phyloP scores from a whole-genome alignment of 1,140 invertebrate species.

The Drosophila serrata region DNA sequence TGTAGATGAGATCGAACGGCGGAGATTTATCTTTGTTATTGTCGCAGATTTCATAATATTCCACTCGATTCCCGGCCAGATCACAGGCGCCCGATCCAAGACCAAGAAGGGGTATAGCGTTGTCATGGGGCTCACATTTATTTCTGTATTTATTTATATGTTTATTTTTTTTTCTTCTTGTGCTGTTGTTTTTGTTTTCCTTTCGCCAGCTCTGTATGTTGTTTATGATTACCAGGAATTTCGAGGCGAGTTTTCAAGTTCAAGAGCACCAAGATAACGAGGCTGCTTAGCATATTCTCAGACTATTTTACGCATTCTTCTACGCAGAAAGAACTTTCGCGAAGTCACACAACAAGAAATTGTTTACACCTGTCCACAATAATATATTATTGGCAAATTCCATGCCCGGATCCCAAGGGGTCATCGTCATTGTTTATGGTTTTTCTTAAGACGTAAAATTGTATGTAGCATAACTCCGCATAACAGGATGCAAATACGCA shows the following conservation, averaged over 20 bases:
- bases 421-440: not conserved
- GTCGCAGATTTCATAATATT: conserved; percentile 72
- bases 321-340: conserved; percentile 64
- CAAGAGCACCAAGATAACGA: conserved; percentile 56
- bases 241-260: conserved; percentile 67
- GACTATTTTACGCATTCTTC: conserved; percentile 45
- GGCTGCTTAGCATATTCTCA: conserved; percentile 43
- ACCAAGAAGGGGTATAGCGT: conserved; percentile 11
- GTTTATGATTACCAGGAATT: conserved; percentile 70
- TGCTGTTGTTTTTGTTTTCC: conserved; percentile 37
- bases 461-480: not conserved
- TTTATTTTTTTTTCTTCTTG: conserved; percentile 31
- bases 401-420: not conserved
- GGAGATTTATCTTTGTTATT: conserved; percentile 76
- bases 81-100: conserved; percentile 15
- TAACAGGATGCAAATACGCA: conserved; percentile 10
- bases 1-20: conserved; percentile 10
- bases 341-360: conserved; percentile 31
- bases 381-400: conserved; percentile 12
- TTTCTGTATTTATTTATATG: conserved; percentile 35
- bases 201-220: conserved; percentile 28
- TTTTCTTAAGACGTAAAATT: not conserved
- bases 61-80: conserved; percentile 50
- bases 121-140: conserved; percentile 49
- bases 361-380: conserved; percentile 47